A percentile compares a stretch with the other conserved stretches of the same genome.
These are phyloP conservation scores for Papilio elwesi DNA, from an alignment of 2,888 invertebrate genomes.

Conservation along the genomic window DNA sequence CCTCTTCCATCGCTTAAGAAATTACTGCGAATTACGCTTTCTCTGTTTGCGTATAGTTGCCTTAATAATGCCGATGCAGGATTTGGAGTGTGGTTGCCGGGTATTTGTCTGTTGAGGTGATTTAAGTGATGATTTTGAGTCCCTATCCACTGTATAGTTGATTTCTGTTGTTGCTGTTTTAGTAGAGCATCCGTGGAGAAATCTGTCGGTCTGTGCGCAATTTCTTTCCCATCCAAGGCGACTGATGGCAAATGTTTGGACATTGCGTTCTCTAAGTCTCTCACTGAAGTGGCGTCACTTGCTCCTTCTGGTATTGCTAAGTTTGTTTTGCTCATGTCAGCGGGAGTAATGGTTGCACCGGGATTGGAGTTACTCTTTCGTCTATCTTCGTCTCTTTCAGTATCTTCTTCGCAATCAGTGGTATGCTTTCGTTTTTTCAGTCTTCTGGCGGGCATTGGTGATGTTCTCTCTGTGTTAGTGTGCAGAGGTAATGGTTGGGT, in stretches of 20 bases:
- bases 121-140: constrained; percentile 88
- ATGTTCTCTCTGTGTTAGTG: constrained; percentile 74
- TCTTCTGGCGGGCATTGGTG: constrained; percentile 87
- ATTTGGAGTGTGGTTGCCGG: constrained; percentile 84
- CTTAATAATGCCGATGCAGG: constrained; percentile 95
- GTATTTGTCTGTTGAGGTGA: constrained; percentile 85
- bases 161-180: constrained; percentile 90
- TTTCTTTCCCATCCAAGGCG: constrained; percentile 81
- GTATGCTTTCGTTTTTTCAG: constrained; percentile 80
- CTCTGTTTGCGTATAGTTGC: constrained; percentile 96
- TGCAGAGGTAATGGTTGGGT: constrained; percentile 75
- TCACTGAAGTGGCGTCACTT: constrained; percentile 87
- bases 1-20: constrained; percentile 81
- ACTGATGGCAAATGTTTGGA: constrained; percentile 93
- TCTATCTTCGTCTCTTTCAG: constrained; percentile 74
- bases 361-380: constrained; percentile 77
- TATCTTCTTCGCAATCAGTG: constrained; percentile 74
- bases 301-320: constrained; percentile 71
- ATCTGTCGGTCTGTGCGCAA: constrained; percentile 90
- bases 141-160: constrained; percentile 97
- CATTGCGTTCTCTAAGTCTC: constrained; percentile 98
- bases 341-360: constrained; percentile 70
- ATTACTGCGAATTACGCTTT: constrained; percentile 97
- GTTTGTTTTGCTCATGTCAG: constrained; percentile 73
- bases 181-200: constrained; percentile 93